Conservation (phyloP, 92 coral and sea anemone genomes). For the Epizoanthus illoricatus region DNA sequence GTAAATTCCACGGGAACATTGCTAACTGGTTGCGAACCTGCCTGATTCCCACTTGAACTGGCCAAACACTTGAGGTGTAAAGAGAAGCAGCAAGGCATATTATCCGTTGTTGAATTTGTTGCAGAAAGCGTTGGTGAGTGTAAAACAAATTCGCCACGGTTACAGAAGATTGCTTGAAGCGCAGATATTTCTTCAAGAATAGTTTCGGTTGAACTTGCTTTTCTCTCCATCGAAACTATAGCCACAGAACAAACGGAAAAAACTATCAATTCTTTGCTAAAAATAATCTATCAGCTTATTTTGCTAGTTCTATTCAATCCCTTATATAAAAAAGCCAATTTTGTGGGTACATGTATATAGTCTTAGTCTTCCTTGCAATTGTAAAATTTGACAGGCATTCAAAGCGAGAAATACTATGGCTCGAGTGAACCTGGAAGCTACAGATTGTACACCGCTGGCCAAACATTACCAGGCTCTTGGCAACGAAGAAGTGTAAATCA, state of each 20-base stretch:
- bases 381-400: too few relatives aligned
- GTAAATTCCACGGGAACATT: conserved; percentile 53
- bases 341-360: too few relatives aligned
- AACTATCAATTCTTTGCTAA: neutral
- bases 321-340: too few relatives aligned
- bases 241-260: neutral
- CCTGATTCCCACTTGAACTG: conserved; percentile 5
- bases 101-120: conserved; percentile 22
- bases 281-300: neutral
- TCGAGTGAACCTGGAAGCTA: conserved; percentile 6
- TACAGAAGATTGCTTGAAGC: conserved; percentile 86
- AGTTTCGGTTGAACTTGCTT: conserved; percentile 12
- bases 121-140: conserved; percentile 36
- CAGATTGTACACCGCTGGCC: conserved; percentile 1
- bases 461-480: conserved; percentile 6
- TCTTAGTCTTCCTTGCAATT: too few relatives aligned
- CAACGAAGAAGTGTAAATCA: neutral
- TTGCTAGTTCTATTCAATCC: too few relatives aligned
- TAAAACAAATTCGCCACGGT: conserved; percentile 69
- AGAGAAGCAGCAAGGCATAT: conserved; percentile 10
- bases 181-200: conserved; percentile 74
- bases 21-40: conserved; percentile 21
- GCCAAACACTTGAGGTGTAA: conserved; percentile 40
- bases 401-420: too few relatives aligned
- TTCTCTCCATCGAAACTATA: neutral